phyloP scores from a whole-genome alignment of 2,797 vertebrate genomes.

The Cossypha caffra region DNA sequence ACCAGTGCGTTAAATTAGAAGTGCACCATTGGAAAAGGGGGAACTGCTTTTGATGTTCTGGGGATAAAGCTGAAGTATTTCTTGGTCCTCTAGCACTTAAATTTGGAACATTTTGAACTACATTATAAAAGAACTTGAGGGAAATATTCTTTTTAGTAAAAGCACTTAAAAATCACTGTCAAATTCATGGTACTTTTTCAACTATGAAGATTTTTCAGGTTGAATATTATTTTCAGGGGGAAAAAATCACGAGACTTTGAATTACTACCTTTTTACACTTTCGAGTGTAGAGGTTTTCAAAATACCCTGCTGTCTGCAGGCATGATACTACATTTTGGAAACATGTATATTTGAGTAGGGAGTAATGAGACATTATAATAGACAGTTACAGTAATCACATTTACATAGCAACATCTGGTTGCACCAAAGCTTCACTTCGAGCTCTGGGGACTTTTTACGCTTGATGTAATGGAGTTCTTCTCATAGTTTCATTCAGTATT shows the following conservation, averaged over 20 bases:
- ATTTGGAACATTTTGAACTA: background rate
- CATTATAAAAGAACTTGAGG: background rate
- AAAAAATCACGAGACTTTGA: background rate
- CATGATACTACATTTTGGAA: background rate
- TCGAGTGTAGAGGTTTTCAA: background rate
- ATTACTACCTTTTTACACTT: background rate
- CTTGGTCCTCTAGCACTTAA: background rate
- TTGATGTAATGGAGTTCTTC: background rate
- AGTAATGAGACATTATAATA: background rate
- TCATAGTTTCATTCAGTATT: background rate
- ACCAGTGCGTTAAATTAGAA: background rate
- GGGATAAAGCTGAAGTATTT: background rate
- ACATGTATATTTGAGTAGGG: background rate
- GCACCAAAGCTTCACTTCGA: background rate
- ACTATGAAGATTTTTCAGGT: background rate
- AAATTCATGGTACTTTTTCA: background rate
- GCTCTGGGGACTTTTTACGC: background rate
- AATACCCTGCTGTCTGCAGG: background rate
- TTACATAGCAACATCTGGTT: background rate
- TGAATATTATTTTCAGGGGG: background rate
- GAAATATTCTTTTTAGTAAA: background rate
- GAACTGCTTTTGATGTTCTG: background rate
- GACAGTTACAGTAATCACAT: background rate
- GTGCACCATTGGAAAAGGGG: background rate
- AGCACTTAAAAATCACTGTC: background rate